These are phyloP conservation scores for Campylomormyrus tamandua DNA, from an alignment of 2,113 vertebrate genomes.

Conservation along the genomic window DNA sequence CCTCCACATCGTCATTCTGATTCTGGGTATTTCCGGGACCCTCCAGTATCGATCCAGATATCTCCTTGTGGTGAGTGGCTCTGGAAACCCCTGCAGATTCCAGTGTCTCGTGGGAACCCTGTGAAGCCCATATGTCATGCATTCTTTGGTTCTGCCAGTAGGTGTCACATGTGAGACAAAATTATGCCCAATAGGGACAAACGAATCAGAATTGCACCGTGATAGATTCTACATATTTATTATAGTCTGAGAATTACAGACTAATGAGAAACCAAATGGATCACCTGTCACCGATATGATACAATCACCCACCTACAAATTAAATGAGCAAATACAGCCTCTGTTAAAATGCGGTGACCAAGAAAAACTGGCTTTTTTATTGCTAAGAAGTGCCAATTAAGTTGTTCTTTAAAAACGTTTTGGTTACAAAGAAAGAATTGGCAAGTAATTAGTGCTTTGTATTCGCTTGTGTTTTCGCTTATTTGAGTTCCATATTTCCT, in stretches of 20 bases:
- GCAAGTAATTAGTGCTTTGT: neutral
- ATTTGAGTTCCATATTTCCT: neutral
- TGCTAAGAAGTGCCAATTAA: neutral
- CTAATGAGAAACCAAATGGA: neutral
- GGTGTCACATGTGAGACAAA: too few species aligned
- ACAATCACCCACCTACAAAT: neutral
- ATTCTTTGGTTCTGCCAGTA: neutral
- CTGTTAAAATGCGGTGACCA: neutral
- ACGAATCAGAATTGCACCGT: neutral
- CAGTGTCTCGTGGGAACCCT: neutral
- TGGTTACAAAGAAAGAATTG: neutral
- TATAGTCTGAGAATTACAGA: neutral
- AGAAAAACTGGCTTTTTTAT: neutral
- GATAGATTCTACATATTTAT: neutral
- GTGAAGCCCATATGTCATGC: neutral
- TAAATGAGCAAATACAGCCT: neutral
- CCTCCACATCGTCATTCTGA: slow-evolving; percentile 85
- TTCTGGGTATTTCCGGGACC: slow-evolving; percentile 87
- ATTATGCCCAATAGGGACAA: too few species aligned
- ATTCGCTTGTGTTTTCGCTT: neutral
- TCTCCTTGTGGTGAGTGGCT: slow-evolving; percentile 71
- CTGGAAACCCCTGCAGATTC: neutral
- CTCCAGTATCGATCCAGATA: slow-evolving; percentile 87
- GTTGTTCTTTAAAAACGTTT: neutral
- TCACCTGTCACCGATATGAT: neutral